Conservation (phyloP, 2,888 invertebrate genomes). For the Dexiosoma caninum region DNA sequence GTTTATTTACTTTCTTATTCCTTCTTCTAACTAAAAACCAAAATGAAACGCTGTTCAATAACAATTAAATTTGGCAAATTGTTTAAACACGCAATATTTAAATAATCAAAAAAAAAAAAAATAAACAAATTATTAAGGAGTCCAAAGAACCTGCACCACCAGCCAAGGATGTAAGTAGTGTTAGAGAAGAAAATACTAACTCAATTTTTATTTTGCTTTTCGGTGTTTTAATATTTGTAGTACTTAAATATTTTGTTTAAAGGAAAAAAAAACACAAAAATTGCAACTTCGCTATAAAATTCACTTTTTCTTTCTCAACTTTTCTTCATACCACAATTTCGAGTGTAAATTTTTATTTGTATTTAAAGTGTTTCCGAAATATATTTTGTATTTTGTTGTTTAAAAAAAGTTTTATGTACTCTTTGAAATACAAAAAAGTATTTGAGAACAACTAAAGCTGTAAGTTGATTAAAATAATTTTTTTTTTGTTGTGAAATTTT, state of each 20-base stretch:
- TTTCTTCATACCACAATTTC: not conserved
- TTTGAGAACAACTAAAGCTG: constrained; percentile 55
- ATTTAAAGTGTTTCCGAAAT: not conserved
- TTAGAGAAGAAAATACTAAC: constrained; percentile 46
- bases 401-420: constrained; percentile 1
- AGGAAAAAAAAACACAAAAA: constrained; percentile 32
- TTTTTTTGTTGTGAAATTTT: not conserved
- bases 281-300: constrained; percentile 44
- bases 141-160: constrained; percentile 68
- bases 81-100: constrained; percentile 58
- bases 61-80: constrained; percentile 64
- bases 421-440: not conserved
- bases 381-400: not conserved
- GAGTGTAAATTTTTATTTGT: constrained; percentile 3
- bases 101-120: constrained; percentile 35
- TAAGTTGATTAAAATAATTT: constrained; percentile 42
- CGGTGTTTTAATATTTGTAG: constrained; percentile 43
- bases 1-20: constrained; percentile 53
- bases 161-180: constrained; percentile 76
- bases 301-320: not conserved
- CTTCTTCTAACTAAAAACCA: constrained; percentile 47
- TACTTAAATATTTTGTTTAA: constrained; percentile 38
- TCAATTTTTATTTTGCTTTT: constrained; percentile 48
- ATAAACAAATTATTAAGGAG: constrained; percentile 70
- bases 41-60: constrained; percentile 55